phyloP scores from a whole-genome alignment of 2,888 invertebrate genomes.

The Malachius bipustulatus region DNA sequence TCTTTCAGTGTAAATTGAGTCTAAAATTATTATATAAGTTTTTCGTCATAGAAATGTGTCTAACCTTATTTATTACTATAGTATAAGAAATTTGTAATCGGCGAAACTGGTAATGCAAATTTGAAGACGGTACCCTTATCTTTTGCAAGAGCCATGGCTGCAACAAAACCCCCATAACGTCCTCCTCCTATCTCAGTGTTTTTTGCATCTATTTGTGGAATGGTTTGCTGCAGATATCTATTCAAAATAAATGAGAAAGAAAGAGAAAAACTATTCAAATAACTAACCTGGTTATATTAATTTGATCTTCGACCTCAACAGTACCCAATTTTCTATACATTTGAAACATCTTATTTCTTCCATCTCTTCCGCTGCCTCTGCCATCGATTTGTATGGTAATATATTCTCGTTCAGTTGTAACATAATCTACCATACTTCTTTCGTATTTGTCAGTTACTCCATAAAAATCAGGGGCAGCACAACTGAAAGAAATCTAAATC shows the following conservation, averaged over 20 bases:
- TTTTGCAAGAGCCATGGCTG: slow-evolving; percentile 90
- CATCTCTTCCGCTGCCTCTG: too few relatives aligned
- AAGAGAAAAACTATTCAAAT: too few relatives aligned
- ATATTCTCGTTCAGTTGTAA: slow-evolving; percentile 58
- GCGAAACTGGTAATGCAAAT: too few relatives aligned
- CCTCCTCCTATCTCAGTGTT: slow-evolving; percentile 79
- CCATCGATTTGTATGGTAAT: slow-evolving; percentile 77
- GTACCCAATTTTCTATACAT: too few relatives aligned
- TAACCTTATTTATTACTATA: too few relatives aligned
- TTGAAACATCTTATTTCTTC: too few relatives aligned
- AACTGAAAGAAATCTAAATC: slow-evolving; percentile 33
- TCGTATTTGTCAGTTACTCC: slow-evolving; percentile 57
- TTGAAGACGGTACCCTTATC: slow-evolving; percentile 86
- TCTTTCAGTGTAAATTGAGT: slow-evolving; percentile 91
- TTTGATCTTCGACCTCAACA: too few relatives aligned
- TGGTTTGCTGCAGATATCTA: slow-evolving; percentile 53
- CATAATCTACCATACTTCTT: slow-evolving; percentile 54
- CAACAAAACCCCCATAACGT: slow-evolving; percentile 95
- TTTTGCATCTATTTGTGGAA: too few relatives aligned
- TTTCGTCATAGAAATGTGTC: too few relatives aligned
- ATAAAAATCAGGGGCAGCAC: slow-evolving; percentile 75
- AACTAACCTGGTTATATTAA: too few relatives aligned
- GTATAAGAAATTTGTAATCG: too few relatives aligned
- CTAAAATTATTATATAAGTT: too few relatives aligned
- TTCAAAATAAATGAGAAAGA: slow-evolving; percentile 40